phyloP scores from a whole-genome alignment of 2,888 invertebrate species.

The Hermaeophaga mercurialis region DNA sequence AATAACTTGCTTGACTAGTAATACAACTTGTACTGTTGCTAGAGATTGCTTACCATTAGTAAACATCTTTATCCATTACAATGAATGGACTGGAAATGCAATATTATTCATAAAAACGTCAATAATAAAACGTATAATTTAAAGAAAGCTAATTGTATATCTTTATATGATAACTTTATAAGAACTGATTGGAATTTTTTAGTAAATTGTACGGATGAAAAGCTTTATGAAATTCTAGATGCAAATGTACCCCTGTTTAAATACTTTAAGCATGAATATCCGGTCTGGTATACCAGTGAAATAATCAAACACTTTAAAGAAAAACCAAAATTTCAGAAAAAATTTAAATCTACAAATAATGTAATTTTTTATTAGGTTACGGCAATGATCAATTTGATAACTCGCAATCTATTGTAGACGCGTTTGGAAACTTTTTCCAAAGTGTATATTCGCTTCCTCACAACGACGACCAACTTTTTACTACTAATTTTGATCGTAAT shows the following conservation, averaged over 20 bases:
- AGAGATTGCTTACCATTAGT: background rate
- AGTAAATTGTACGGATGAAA: background rate
- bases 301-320: too few species aligned
- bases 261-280: conserved; percentile 8
- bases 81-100: background rate
- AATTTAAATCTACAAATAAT: too few species aligned
- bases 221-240: background rate
- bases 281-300: conserved; percentile 1
- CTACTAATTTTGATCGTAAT: too few species aligned
- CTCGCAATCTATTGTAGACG: too few species aligned
- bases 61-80: background rate
- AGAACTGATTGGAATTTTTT: background rate
- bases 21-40: background rate
- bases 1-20: conserved; percentile 6
- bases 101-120: background rate
- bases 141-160: conserved; percentile 8
- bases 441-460: too few species aligned
- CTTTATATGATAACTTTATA: conserved; percentile 2
- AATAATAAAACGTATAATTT: conserved; percentile 7
- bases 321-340: too few species aligned
- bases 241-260: too few species aligned
- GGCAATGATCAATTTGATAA: too few species aligned
- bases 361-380: too few species aligned
- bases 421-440: too few species aligned
- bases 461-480: too few species aligned